Conservation (phyloP, 2,888 invertebrate genomes). For the Sinopyrophorus schimmeli region DNA sequence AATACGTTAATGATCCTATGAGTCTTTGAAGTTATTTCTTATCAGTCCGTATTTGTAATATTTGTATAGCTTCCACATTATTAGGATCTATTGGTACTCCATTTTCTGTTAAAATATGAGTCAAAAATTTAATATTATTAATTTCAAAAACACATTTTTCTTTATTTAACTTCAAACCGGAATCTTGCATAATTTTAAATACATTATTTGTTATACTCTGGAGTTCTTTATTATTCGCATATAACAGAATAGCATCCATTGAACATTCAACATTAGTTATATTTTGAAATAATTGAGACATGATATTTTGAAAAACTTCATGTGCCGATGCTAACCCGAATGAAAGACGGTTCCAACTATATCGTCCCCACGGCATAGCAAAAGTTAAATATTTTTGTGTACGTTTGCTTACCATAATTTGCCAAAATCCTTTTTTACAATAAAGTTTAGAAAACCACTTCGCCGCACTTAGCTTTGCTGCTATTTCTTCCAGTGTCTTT, state of each 20-base stretch:
- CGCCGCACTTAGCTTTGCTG: constrained; percentile 1
- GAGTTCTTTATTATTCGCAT: constrained; percentile 33
- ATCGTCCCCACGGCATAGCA: constrained; percentile 29
- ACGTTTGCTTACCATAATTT: constrained; percentile 33
- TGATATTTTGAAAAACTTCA: constrained; percentile 38
- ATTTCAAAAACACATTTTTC: constrained; percentile 37
- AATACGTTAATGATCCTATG: constrained; percentile 35
- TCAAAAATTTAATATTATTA: constrained; percentile 16
- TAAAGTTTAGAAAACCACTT: constrained; percentile 23
- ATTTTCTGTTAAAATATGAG: constrained; percentile 9
- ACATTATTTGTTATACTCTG: constrained; percentile 32
- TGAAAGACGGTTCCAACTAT: constrained; percentile 33
- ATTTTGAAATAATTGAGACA: constrained; percentile 26
- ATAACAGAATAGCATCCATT: constrained; percentile 39
- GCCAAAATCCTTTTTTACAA: constrained; percentile 35
- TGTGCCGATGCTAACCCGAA: constrained; percentile 39
- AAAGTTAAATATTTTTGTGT: constrained; percentile 29
- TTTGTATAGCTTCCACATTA: constrained; percentile 30
- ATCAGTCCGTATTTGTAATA: constrained; percentile 28
- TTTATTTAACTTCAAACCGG: constrained; percentile 38
- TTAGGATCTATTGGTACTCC: constrained; percentile 10
- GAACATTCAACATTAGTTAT: constrained; percentile 32
- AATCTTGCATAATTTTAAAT: constrained; percentile 22
- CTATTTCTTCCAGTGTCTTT: constrained; percentile 14
- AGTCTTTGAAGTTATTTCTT: constrained; percentile 33